Conservation (phyloP, 2,888 invertebrate genomes). For the Ischnus inquisitorius region DNA sequence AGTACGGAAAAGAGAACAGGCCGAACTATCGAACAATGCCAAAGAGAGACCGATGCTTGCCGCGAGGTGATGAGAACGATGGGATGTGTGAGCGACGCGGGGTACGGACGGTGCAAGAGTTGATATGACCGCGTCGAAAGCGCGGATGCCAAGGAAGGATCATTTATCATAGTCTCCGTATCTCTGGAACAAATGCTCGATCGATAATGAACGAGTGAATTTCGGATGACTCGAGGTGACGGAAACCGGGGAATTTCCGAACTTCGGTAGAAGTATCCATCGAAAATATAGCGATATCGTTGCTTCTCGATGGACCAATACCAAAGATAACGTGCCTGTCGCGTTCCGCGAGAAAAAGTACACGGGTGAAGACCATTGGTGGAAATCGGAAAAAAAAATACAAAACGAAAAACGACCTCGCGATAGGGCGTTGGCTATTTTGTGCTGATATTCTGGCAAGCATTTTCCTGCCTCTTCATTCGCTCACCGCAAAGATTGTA, state of each 20-base stretch:
- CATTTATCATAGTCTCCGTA: conserved; percentile 2
- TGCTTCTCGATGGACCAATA: background rate
- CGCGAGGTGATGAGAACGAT: background rate
- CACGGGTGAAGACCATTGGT: too few species aligned
- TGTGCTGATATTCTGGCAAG: too few species aligned
- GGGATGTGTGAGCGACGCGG: background rate
- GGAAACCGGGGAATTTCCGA: background rate
- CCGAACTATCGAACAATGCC: background rate
- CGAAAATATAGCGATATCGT: background rate
- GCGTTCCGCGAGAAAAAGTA: too few species aligned
- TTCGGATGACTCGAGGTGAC: background rate
- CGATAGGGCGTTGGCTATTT: too few species aligned
- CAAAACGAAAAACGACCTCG: too few species aligned
- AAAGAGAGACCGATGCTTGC: conserved; percentile 4
- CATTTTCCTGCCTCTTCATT: too few species aligned
- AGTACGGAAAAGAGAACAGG: conserved; percentile 34
- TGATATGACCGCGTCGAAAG: background rate
- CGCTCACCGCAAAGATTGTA: too few species aligned
- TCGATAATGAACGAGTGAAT: background rate
- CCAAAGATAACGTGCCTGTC: too few species aligned
- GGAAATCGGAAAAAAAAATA: too few species aligned
- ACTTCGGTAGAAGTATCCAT: too few species aligned
- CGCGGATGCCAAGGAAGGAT: background rate
- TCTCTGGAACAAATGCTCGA: background rate
- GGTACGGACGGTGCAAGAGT: background rate